Percentiles rank a stretch among this genome's conserved stretches.
Evolutionary conservation across 2,113 vertebrate species (phyloP).

Genomic region (Diglossa brunneiventris): DNA sequence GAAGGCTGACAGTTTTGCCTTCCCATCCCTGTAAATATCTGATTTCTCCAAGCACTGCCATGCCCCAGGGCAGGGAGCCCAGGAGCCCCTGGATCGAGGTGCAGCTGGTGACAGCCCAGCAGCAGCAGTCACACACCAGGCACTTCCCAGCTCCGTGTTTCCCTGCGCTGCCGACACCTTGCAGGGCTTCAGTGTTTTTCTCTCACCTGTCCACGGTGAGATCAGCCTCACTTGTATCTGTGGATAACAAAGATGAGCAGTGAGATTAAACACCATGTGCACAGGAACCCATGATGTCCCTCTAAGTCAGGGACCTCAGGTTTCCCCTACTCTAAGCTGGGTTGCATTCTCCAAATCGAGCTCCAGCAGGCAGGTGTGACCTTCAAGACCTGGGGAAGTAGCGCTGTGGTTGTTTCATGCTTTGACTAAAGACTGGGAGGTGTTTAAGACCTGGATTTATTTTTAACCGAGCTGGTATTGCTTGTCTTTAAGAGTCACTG

Average conservation of each 20-base stretch:
- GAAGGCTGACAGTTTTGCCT: neutral
- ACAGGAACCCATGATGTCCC: neutral
- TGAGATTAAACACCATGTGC: neutral
- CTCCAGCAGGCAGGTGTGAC: neutral
- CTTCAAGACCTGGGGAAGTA: neutral
- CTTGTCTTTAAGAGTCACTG: neutral
- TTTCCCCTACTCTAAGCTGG: neutral
- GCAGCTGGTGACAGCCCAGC: neutral
- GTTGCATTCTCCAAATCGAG: neutral
- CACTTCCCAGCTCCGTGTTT: neutral
- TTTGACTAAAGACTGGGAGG: neutral
- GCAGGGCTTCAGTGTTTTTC: neutral
- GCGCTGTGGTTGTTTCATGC: neutral
- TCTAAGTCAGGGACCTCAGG: neutral
- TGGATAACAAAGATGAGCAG: neutral
- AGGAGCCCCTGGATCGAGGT: rapidly evolving
- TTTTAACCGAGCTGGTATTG: neutral
- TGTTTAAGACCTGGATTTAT: neutral
- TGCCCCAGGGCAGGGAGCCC: neutral
- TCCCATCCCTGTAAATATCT: neutral
- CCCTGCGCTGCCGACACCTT: neutral
- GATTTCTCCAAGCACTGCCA: rapidly evolving
- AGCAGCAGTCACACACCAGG: neutral
- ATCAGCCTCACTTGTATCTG: neutral
- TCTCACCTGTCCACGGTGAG: neutral